These are phyloP conservation scores for Dermatophagoides farinae DNA, from an alignment of 1,140 invertebrate species.

Conservation along the genomic window DNA sequence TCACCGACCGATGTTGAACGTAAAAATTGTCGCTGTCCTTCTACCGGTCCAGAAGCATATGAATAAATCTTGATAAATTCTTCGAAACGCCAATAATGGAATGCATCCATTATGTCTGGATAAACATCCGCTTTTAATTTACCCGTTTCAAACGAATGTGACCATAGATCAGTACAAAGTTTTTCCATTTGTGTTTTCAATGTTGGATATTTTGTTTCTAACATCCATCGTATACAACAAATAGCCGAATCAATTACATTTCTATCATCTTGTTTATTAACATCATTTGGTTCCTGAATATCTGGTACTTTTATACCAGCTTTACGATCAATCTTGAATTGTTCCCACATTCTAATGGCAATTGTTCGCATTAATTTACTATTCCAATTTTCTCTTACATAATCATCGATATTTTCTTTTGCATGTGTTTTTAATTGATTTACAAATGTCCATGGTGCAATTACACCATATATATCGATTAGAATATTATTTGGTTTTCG, in stretches of 20 bases:
- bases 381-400: constrained; percentile 2
- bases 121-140: constrained; percentile 6
- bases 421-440: not conserved
- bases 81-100: constrained; percentile 6
- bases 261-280: not conserved
- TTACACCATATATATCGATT: constrained; percentile 11
- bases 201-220: not conserved
- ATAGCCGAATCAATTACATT: not conserved
- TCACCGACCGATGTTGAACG: not conserved
- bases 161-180: constrained; percentile 5
- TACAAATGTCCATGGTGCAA: constrained; percentile 5
- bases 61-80: constrained; percentile 13
- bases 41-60: not conserved
- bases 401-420: not conserved
- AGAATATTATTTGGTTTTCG: constrained; percentile 2
- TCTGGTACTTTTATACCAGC: not conserved
- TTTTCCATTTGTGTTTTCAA: not conserved
- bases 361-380: not conserved
- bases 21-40: constrained; percentile 8
- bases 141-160: not conserved
- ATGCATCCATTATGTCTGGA: not conserved
- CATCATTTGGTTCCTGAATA: not conserved
- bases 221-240: not conserved
- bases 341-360: not conserved
- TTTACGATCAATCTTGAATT: not conserved